These are phyloP conservation scores for Amphiura filiformis DNA, from an alignment of 35 echinoderm and acorn worm species.

Conservation along the genomic window DNA sequence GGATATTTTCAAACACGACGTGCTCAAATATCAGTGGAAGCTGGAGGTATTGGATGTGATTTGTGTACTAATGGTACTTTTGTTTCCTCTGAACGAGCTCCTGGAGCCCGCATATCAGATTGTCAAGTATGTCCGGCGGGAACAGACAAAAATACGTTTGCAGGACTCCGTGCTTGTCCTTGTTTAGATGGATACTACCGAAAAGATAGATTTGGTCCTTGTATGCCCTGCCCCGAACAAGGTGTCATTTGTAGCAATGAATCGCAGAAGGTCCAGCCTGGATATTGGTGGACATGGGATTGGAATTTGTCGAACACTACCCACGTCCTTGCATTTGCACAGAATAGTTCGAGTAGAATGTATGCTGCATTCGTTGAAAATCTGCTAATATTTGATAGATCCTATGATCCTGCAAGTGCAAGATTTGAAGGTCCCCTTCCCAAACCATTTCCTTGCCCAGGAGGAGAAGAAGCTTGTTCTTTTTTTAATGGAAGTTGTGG, in stretches of 20 bases:
- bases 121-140: constrained; percentile 49
- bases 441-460: constrained; percentile 12
- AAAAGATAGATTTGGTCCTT: constrained; percentile 42
- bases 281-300: constrained; percentile 49
- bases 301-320: no score
- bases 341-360: no score
- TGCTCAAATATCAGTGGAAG: no score
- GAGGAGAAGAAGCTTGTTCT: neutral
- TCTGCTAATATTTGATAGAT: neutral
- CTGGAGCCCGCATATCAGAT: neutral
- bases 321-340: no score
- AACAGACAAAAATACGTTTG: constrained; percentile 21
- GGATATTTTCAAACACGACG: no score
- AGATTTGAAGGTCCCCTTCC: neutral
- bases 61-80: constrained; percentile 35
- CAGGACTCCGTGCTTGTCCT: constrained; percentile 53
- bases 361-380: constrained; percentile 7
- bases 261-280: neutral
- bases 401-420: neutral
- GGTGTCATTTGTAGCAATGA: constrained; percentile 30
- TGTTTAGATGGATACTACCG: constrained; percentile 56
- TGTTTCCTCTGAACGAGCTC: neutral
- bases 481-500: neutral
- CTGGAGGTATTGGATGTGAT: no score
- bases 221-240: constrained; percentile 16